Base-by-base conservation (phyloP, 2,113 vertebrate species). In the Puma concolor region DNA sequence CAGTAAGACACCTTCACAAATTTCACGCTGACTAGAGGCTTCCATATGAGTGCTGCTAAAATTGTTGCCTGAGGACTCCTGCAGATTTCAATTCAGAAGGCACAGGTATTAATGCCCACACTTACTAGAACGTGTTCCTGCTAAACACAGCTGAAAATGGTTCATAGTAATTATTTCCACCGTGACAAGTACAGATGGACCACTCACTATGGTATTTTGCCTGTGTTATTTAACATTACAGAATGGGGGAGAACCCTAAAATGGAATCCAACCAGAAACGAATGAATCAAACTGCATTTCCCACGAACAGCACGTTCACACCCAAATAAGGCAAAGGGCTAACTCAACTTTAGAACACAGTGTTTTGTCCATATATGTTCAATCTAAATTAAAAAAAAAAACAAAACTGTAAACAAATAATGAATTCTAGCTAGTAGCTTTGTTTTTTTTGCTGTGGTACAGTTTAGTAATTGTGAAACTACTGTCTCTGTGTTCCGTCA, bases 31-130 rank as follows among this genome's bases (percentile, higher is more conserved):
- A 57, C 79, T 17, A 13, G 90, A 10, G 1, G 85, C 97, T 0
- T 57, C 82, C 71, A 63, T 27, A 11, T 88, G 98, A 63, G 90
- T 1, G 17, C 92, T 66, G 57, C 96, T 38, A 81, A 95, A 97
- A 0, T n/a, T 66, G 33, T 96, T 98, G 21, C 97, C 74, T 0
- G 94, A 80, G 27, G 98, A 64, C 38, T 98, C 98, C 98, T 99
- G 98, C 14, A 1, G 96, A 64, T 93, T 79, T 11, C 85, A 95
- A 97, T 63, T 1, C 4, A 36, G 96, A 96, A 82, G 57, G 79
- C 94, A 87, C 57, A 50, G 0, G 0, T 14, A 4, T 98, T 36
- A 94, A 27, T 29, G 67, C 82, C 80, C 8, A 44, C 19, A 29
- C 44, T 80, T 27, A 27, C 38, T 1, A 93, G 64, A 2, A 38